Conservation (phyloP, 2,113 vertebrate species). For the Leptosomus discolor region DNA sequence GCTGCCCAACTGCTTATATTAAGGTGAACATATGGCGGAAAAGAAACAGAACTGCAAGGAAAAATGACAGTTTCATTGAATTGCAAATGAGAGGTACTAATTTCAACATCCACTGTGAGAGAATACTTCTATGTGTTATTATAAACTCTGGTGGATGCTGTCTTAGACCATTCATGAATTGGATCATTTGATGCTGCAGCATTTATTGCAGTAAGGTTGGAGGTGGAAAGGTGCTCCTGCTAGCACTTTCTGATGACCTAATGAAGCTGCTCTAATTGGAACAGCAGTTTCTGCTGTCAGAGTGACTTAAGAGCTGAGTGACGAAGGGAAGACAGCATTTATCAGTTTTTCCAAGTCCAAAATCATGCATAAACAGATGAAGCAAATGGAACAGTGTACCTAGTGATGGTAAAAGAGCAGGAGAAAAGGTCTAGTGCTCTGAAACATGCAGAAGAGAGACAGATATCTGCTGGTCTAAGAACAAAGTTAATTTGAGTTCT, state of each 20-base stretch:
- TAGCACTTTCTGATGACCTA: neutral
- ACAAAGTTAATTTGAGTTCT: neutral
- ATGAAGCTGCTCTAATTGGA: neutral
- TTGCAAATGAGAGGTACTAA: constrained; percentile 15
- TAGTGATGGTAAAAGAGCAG: neutral
- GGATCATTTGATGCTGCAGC: neutral
- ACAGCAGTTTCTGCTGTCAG: neutral
- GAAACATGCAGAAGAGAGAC: neutral
- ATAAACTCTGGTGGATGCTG: neutral
- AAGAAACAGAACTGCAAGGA: neutral
- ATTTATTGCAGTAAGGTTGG: neutral
- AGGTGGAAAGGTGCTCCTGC: neutral
- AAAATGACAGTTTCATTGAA: neutral
- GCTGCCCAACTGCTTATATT: neutral
- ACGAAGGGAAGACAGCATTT: constrained; percentile 4
- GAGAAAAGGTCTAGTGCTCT: neutral
- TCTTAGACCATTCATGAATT: neutral
- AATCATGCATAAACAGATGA: constrained; percentile 42
- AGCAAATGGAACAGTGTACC: neutral
- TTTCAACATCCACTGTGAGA: neutral
- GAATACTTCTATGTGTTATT: neutral
- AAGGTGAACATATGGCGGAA: neutral
- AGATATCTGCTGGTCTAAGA: neutral
- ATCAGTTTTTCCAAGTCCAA: neutral
- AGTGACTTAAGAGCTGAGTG: neutral